Evolutionary conservation across 1,140 invertebrate species (phyloP).

Genomic region (Brachionus paranguensis): DNA sequence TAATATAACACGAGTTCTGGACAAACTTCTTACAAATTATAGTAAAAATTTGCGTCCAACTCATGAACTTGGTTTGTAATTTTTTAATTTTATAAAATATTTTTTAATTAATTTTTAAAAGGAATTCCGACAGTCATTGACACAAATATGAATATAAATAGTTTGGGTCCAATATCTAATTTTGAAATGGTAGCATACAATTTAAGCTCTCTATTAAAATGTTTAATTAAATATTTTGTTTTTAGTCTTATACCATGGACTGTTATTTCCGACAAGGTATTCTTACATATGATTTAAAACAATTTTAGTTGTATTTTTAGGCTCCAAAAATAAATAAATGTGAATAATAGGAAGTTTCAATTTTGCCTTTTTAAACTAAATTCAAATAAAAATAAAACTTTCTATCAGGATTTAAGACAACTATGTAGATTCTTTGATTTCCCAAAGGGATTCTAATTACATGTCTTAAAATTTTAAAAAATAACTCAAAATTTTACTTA

Average conservation of each 20-base stretch:
- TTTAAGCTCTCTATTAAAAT: neutral
- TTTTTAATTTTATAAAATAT: neutral
- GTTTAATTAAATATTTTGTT: neutral
- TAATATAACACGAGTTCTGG: slow-evolving; percentile 24
- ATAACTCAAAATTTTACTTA: too few species aligned
- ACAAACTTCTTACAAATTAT: slow-evolving; percentile 37
- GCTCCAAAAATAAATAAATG: too few species aligned
- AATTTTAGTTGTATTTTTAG: too few species aligned
- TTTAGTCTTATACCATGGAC: slow-evolving; percentile 50
- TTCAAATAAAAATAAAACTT: too few species aligned
- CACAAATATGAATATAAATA: slow-evolving; percentile 82
- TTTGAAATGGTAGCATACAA: slow-evolving; percentile 69
- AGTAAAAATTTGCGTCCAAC: slow-evolving; percentile 23
- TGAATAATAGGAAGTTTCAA: too few species aligned
- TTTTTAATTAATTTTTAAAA: neutral
- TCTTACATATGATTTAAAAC: neutral
- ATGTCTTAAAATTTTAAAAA: too few species aligned
- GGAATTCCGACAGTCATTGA: slow-evolving; percentile 69
- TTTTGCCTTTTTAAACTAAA: too few species aligned
- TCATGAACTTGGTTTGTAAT: neutral
- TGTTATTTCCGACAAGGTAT: slow-evolving; percentile 49
- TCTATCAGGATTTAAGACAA: too few species aligned
- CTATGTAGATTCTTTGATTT: too few species aligned
- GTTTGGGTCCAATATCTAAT: slow-evolving; percentile 89
- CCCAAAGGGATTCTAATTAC: too few species aligned